These are phyloP conservation scores for Hesperia comma DNA, from an alignment of 2,888 invertebrate species.

Conservation along the genomic window DNA sequence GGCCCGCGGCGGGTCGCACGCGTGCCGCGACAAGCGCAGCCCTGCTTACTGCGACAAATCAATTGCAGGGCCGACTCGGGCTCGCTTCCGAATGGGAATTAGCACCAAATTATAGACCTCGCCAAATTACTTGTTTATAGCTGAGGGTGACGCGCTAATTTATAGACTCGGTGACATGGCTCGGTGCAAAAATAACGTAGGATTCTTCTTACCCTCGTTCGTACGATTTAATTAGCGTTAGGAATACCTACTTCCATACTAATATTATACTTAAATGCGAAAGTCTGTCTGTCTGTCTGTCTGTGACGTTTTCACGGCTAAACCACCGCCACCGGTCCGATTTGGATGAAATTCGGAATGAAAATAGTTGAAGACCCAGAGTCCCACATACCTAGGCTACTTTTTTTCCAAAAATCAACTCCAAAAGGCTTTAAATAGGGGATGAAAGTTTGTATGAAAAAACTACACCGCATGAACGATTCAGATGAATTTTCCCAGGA, in stretches of 20 bases:
- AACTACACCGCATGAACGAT: no score
- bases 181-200: slow-evolving; percentile 33
- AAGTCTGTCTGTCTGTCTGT: no score
- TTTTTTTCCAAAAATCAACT: no score
- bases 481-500: no score
- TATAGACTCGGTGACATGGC: slow-evolving; percentile 54
- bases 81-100: slow-evolving; percentile 73
- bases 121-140: slow-evolving; percentile 73
- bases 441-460: no score
- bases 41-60: slow-evolving; percentile 73
- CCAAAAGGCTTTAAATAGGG: no score
- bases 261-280: no score
- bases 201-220: neutral
- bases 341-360: no score
- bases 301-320: no score
- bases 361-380: no score
- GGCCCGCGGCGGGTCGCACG: slow-evolving; percentile 42
- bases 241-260: neutral
- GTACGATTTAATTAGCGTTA: neutral
- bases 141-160: slow-evolving; percentile 67
- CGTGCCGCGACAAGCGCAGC: slow-evolving; percentile 55
- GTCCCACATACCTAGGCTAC: no score
- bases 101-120: slow-evolving; percentile 75
- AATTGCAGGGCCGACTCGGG: slow-evolving; percentile 72
- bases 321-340: no score